Conservation (phyloP, 2,113 vertebrate species). For the Uria aalge region DNA sequence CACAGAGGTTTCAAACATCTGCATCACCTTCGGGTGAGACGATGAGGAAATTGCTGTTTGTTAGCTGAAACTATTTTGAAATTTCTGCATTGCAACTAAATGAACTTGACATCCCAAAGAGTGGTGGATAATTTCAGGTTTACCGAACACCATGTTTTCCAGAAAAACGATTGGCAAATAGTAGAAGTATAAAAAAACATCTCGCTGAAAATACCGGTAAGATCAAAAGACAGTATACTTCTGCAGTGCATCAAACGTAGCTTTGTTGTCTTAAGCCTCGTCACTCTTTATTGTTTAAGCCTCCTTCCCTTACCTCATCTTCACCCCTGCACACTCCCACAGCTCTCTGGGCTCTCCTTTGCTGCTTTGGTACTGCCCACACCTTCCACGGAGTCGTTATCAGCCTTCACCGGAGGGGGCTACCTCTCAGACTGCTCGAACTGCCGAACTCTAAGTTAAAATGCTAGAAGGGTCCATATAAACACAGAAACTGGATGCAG, state of each 20-base stretch:
- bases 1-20: neutral
- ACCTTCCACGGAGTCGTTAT: neutral
- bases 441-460: neutral
- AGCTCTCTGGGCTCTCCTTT: neutral
- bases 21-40: neutral
- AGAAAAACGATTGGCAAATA: neutral
- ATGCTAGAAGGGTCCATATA: neutral
- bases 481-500: neutral
- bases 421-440: neutral
- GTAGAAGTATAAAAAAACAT: neutral
- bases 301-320: neutral
- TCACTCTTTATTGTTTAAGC: neutral
- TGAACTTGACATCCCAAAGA: neutral
- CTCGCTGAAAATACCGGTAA: neutral
- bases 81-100: neutral
- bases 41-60: neutral
- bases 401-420: neutral
- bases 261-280: neutral
- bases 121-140: neutral
- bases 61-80: neutral
- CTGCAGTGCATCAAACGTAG: neutral
- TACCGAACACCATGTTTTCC: neutral
- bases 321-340: neutral
- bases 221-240: neutral
- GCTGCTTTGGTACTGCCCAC: neutral